Percentiles rank a stretch among this genome's conserved stretches.
These are phyloP conservation scores for Drosophila barbarae DNA, from an alignment of 2,888 invertebrate species.

Conservation along the genomic window DNA sequence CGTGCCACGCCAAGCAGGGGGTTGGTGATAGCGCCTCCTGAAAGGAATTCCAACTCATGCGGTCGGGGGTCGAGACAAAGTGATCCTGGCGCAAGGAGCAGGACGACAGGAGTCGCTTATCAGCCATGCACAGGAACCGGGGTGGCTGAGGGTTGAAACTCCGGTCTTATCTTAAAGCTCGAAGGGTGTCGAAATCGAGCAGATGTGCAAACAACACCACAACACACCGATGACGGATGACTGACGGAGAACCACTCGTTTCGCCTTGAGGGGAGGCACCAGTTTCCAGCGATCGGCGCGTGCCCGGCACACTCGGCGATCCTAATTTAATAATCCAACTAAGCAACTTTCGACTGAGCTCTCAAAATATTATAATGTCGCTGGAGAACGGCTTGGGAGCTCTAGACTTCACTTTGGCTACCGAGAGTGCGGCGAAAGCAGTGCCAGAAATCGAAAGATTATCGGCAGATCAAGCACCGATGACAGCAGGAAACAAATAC, in stretches of 20 bases:
- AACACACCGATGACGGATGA: conserved; percentile 33
- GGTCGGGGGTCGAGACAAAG: conserved; percentile 55
- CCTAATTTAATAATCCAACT: not conserved
- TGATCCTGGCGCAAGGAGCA: conserved; percentile 58
- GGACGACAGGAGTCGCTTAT: conserved; percentile 51
- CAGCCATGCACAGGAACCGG: conserved; percentile 52
- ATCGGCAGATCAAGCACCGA: conserved; percentile 33
- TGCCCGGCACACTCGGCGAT: conserved; percentile 60
- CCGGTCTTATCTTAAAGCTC: conserved; percentile 70
- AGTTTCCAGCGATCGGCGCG: conserved; percentile 44
- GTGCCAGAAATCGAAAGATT: conserved; percentile 39
- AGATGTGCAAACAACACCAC: conserved; percentile 57
- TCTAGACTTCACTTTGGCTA: conserved; percentile 54
- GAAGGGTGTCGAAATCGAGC: conserved; percentile 64
- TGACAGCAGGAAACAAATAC: conserved; percentile 45
- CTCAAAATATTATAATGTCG: conserved; percentile 55
- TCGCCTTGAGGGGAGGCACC: conserved; percentile 38
- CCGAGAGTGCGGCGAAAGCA: conserved; percentile 54
- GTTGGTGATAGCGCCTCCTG: conserved; percentile 47
- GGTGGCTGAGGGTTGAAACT: conserved; percentile 56
- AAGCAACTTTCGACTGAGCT: conserved; percentile 17
- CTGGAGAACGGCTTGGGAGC: conserved; percentile 58
- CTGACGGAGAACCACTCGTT: conserved; percentile 51
- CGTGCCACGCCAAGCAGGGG: conserved; percentile 59
- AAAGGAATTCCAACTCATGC: conserved; percentile 63